Conservation (phyloP, 1,140 invertebrate species). For the Homalodisca vitripennis region DNA sequence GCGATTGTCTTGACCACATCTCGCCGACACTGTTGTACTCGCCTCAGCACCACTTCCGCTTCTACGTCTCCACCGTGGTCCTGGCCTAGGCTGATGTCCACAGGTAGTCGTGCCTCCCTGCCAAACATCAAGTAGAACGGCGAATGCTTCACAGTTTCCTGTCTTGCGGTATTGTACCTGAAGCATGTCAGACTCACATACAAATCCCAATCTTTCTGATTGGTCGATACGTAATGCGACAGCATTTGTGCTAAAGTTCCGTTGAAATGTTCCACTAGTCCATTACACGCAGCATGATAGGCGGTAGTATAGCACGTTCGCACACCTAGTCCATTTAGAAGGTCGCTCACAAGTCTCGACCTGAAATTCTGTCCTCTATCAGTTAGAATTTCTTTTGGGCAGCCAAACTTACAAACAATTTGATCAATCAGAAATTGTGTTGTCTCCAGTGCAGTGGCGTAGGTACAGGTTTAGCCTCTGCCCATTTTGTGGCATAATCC, state of each 20-base stretch:
- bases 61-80: background rate
- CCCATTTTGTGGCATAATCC: constrained; percentile 1
- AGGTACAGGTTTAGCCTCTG: background rate
- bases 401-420: background rate
- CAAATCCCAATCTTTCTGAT: background rate
- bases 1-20: background rate
- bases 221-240: background rate
- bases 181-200: background rate
- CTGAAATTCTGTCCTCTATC: constrained; percentile 1
- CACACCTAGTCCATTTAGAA: background rate
- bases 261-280: constrained; percentile 17
- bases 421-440: background rate
- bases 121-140: background rate
- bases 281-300: constrained; percentile 9
- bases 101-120: background rate
- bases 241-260: background rate
- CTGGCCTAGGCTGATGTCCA: background rate
- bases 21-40: background rate
- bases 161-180: background rate
- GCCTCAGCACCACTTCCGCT: background rate
- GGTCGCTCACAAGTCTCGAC: background rate
- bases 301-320: background rate
- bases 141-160: background rate
- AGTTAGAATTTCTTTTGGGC: background rate
- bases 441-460: background rate